A percentile compares a stretch with the other conserved stretches of the same genome.
These are phyloP conservation scores for Rhinoderma darwinii DNA, from an alignment of 2,113 vertebrate species.

Conservation along the genomic window DNA sequence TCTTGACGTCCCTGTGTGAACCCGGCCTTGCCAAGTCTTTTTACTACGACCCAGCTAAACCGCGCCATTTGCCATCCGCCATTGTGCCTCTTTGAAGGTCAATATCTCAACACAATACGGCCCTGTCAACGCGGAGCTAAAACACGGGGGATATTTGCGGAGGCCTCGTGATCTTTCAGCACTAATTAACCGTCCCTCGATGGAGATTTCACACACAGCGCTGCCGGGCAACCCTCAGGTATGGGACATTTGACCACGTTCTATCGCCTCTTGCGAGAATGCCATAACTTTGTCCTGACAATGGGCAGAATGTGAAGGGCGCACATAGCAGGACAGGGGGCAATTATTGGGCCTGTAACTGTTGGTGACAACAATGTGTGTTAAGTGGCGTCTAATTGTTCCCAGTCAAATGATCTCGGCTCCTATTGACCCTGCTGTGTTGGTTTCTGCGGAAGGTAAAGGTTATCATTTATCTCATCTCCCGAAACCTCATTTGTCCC, in stretches of 20 bases:
- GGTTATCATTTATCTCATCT: slow-evolving; percentile 1
- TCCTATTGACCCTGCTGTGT: slow-evolving; percentile 8
- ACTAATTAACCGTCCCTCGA: slow-evolving; percentile 5
- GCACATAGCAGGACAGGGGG: background rate
- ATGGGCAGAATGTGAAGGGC: slow-evolving; percentile 1
- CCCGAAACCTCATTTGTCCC: background rate
- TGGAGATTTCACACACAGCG: background rate
- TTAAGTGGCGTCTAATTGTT: slow-evolving; percentile 7
- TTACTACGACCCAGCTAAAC: background rate
- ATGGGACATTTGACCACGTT: slow-evolving; percentile 8
- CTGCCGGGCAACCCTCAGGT: slow-evolving; percentile 14
- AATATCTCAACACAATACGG: background rate
- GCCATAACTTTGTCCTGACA: slow-evolving; percentile 44
- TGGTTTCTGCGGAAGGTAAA: background rate
- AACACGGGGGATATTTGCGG: background rate
- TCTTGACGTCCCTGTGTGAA: background rate
- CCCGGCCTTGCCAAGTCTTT: background rate
- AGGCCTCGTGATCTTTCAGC: slow-evolving; percentile 6
- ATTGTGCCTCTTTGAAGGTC: slow-evolving; percentile 7
- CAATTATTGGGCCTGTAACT: slow-evolving; percentile 41
- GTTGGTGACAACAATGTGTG: slow-evolving; percentile 5
- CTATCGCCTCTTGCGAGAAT: background rate
- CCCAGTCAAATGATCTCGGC: background rate
- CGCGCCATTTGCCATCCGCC: background rate
- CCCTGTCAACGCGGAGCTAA: background rate